A percentile compares a stretch with the other conserved stretches of the same genome.
phyloP scores from a whole-genome alignment of 2,113 vertebrate genomes.

The Oxyruncus cristatus region DNA sequence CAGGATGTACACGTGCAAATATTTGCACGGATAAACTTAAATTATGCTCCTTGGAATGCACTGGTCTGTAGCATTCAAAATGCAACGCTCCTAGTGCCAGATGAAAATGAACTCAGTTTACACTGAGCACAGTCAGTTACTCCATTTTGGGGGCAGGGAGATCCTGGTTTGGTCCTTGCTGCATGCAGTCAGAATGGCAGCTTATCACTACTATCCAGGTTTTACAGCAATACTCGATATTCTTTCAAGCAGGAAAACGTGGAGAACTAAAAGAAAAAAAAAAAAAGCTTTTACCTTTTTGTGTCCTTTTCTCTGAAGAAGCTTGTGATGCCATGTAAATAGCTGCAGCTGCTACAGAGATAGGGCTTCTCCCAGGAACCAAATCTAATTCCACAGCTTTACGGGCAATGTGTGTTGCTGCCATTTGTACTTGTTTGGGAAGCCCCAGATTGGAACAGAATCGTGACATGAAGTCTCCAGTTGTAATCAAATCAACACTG shows the following conservation, averaged over 20 bases:
- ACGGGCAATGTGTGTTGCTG: slow-evolving; percentile 92
- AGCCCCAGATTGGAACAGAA: slow-evolving; percentile 98
- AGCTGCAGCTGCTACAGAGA: slow-evolving; percentile 95
- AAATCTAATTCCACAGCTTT: slow-evolving; percentile 96
- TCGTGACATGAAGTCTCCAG: slow-evolving; percentile 98
- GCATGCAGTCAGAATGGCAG: background rate
- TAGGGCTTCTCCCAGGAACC: slow-evolving; percentile 95
- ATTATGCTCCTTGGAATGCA: background rate
- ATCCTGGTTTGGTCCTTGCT: background rate
- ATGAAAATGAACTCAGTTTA: background rate
- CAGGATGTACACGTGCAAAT: background rate
- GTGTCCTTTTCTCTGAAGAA: slow-evolving; percentile 96
- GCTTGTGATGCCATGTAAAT: slow-evolving; percentile 99
- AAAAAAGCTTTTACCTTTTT: slow-evolving; percentile 83
- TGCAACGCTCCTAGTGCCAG: background rate
- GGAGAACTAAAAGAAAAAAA: background rate
- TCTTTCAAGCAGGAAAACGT: background rate
- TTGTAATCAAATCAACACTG: slow-evolving; percentile 97
- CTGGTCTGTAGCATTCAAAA: background rate
- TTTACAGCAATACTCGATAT: background rate
- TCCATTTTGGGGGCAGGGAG: background rate
- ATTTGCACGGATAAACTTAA: background rate
- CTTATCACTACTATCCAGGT: background rate
- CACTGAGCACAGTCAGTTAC: background rate
- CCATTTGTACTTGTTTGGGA: slow-evolving; percentile 98